Evolutionary conservation across 2,888 invertebrate genomes (phyloP), one percentile per base, ranked within the genome.

Genomic region (Thecocarcelia acutangulata): DNA sequence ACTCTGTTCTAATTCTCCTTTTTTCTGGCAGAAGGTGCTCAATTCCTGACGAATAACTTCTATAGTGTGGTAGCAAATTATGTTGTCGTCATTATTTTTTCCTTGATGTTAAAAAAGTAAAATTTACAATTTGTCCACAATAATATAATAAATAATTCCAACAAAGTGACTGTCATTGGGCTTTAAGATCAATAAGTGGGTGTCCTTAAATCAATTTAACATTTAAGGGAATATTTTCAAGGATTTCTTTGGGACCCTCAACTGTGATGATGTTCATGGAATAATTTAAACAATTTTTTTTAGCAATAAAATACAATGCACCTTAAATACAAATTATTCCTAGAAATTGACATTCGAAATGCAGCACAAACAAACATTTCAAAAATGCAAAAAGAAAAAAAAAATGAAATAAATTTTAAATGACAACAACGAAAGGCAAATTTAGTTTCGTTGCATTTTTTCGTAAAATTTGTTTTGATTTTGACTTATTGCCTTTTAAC

Each of bases 271-370:
- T 50, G 42, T 37, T 12, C 24, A 37, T 61, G 56, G 50, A 76
- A 81, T 70, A 76, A 72, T 68, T 68, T 59, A 81, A 54, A 72
- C n/a, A n/a, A n/a, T n/a, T n/a, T n/a, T 66, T 58, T 56, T 70
- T 44, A 58, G 37, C 50, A 73, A 33, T 33, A 56, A 42, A 74
- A 64, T 33, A 58, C 15, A 52, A 63, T 9, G 13, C 52, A 40
- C 17, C 15, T 56, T 63, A 68, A 24, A 69, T 13, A 40, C 8
- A 70, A 70, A 42, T 40, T 73, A 70, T 82, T 82, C 78, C 82
- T 78, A 78, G 82, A 82, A 82, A 82, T 70, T 75, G 78, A 52
- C 58, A 82, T 82, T 82, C 82, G 66, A 15, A 69, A 54, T 52
- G 48, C 69, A 19, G 66, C 68, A 33, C 63, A 54, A 33, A 46